These are phyloP conservation scores for Mallotus villosus DNA, from an alignment of 2,797 vertebrate species.

Conservation along the genomic window DNA sequence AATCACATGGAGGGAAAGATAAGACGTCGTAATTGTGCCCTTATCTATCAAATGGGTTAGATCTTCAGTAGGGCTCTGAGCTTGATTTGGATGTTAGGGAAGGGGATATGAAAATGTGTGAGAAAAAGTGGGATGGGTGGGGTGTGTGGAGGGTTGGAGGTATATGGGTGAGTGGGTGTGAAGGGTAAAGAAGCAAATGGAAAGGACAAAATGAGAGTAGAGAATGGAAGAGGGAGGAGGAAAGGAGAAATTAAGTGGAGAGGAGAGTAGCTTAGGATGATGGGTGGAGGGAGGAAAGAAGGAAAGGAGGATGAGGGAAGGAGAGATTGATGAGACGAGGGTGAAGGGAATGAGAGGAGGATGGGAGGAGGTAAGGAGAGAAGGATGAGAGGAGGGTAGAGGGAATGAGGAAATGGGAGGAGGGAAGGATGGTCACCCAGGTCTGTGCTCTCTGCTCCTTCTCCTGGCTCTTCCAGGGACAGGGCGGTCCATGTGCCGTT, in stretches of 20 bases:
- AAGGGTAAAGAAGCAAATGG: constrained; percentile 7
- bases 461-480: constrained; percentile 38
- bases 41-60: too few relatives aligned
- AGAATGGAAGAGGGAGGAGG: constrained; percentile 4
- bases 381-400: not conserved
- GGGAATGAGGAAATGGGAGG: not conserved
- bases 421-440: constrained; percentile 5
- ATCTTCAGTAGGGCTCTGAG: too few relatives aligned
- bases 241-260: constrained; percentile 12
- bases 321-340: constrained; percentile 12
- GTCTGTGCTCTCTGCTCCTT: constrained; percentile 15
- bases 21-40: too few relatives aligned
- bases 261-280: not conserved
- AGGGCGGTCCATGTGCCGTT: constrained; percentile 33
- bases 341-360: not conserved
- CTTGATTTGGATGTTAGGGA: not conserved
- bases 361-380: not conserved
- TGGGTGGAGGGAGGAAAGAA: not conserved
- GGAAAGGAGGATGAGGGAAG: constrained; percentile 15
- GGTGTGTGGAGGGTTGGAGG: constrained; percentile 4
- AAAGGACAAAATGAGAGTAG: not conserved
- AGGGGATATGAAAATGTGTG: not conserved
- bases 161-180: not conserved
- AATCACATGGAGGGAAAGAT: not conserved
- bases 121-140: constrained; percentile 16